Percentiles rank a stretch among this genome's conserved stretches.
phyloP scores from a whole-genome alignment of 2,113 vertebrate genomes.

The Centrocercus urophasianus region DNA sequence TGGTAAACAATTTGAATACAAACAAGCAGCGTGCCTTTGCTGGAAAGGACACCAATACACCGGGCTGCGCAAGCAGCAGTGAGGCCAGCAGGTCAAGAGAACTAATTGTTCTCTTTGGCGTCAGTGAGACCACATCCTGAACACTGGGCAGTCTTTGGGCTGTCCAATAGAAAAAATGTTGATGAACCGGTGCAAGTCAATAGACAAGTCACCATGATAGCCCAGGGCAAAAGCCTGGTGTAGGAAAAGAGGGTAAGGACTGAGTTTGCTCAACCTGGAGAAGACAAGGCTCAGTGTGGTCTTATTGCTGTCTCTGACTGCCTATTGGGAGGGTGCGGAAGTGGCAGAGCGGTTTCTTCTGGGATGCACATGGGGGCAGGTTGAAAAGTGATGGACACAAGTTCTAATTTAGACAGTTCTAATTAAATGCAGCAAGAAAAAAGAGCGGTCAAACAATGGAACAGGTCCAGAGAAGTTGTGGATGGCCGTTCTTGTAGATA shows the following conservation, averaged over 20 bases:
- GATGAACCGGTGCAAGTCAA: background rate
- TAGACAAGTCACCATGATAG: background rate
- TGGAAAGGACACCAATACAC: background rate
- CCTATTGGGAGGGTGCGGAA: background rate
- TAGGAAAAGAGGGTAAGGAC: background rate
- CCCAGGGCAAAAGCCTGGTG: background rate
- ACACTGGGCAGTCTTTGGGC: background rate
- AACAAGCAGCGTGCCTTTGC: background rate
- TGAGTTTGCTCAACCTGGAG: background rate
- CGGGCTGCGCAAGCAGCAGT: background rate
- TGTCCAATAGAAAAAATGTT: background rate
- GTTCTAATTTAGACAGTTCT: background rate
- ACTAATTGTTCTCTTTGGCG: background rate
- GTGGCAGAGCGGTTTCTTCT: background rate
- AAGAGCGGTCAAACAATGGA: background rate
- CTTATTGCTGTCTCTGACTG: background rate
- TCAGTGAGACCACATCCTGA: background rate
- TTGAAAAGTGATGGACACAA: background rate
- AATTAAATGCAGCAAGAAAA: background rate
- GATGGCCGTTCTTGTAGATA: background rate
- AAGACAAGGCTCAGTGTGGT: rapidly evolving
- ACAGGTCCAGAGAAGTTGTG: rapidly evolving
- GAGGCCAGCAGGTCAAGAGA: background rate
- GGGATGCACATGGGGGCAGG: background rate
- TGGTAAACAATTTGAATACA: background rate